Evolutionary conservation across 2,113 vertebrate species (phyloP).

Genomic region (Chlamydotis undulata): DNA sequence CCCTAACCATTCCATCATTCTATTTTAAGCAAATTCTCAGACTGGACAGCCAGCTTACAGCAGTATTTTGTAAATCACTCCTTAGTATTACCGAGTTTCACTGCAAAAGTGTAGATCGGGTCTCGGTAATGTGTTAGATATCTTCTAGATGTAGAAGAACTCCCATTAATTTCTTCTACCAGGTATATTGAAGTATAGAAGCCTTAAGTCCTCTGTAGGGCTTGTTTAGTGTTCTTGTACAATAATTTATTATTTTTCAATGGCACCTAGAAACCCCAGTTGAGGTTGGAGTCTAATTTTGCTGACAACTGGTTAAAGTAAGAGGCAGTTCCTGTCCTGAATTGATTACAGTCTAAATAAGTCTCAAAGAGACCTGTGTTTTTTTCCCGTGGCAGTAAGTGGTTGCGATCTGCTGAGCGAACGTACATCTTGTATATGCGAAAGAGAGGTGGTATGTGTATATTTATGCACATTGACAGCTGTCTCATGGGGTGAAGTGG

Average conservation of each 20-base stretch:
- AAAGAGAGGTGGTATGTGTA: background rate
- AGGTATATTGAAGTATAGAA: background rate
- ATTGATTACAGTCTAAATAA: background rate
- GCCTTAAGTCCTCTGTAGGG: background rate
- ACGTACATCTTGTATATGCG: fast-evolving
- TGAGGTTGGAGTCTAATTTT: background rate
- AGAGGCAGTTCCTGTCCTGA: background rate
- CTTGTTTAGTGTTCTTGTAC: background rate
- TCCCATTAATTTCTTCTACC: background rate
- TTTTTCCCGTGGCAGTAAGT: fast-evolving
- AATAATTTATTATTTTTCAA: background rate
- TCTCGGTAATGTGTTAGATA: background rate
- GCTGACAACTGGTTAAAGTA: background rate
- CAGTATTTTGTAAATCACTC: background rate
- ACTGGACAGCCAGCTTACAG: background rate
- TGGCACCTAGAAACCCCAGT: background rate
- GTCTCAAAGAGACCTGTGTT: background rate
- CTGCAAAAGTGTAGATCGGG: background rate
- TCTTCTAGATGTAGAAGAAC: background rate
- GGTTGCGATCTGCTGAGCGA: fast-evolving
- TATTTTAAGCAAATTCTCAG: background rate
- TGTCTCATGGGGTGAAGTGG: background rate
- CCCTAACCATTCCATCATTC: no score
- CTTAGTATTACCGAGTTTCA: background rate
- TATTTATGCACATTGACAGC: background rate